phyloP scores from a whole-genome alignment of 2,113 vertebrate species.

The Ia io region DNA sequence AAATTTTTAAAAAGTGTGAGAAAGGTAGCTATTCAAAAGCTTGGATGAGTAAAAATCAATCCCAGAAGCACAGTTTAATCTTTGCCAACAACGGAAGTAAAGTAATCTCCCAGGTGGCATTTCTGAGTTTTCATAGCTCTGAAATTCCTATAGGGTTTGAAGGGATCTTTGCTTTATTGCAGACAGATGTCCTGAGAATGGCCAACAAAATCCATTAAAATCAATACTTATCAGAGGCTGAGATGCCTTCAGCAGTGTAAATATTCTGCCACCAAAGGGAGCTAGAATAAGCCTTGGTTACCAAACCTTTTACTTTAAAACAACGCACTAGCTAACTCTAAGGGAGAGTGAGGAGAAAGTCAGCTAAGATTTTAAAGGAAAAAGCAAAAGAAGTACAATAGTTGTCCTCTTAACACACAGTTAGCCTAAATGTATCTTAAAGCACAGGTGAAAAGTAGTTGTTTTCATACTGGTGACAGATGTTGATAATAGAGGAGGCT shows the following conservation, averaged over 20 bases:
- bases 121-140: constrained; percentile 58
- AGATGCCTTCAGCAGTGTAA: background rate
- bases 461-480: background rate
- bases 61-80: constrained; percentile 50
- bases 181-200: constrained; percentile 67
- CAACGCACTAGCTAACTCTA: background rate
- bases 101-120: constrained; percentile 53
- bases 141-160: constrained; percentile 56
- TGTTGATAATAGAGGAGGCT: background rate
- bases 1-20: background rate
- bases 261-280: background rate
- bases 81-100: constrained; percentile 51
- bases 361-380: background rate
- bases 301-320: background rate
- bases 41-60: constrained; percentile 59
- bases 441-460: background rate
- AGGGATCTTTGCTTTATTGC: constrained; percentile 62
- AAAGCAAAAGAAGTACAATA: background rate
- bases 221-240: constrained; percentile 35
- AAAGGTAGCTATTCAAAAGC: constrained; percentile 37
- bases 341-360: background rate
- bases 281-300: background rate
- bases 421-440: background rate
- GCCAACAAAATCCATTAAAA: constrained; percentile 55
- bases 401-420: background rate